Evolutionary conservation across 2,888 invertebrate genomes (phyloP), one percentile per base, ranked within the genome.

Genomic region (Pseudeuparius sepicola): DNA sequence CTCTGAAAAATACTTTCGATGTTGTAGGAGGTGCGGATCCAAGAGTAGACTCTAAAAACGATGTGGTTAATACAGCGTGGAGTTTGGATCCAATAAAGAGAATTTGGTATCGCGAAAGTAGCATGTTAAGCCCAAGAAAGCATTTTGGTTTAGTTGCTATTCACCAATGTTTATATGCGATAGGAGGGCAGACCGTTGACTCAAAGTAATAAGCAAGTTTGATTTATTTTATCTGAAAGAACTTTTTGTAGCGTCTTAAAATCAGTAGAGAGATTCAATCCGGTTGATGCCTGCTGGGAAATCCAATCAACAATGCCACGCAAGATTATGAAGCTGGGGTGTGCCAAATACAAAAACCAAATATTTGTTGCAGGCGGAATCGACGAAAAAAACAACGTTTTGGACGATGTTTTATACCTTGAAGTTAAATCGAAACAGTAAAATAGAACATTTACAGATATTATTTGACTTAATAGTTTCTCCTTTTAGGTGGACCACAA

Each of bases 291-390:
- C 1, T 57, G 60, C 1, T 79, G 79, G 78, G 61, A 60, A 28
- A 68, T 69, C 49, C 67, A 75, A 40, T 62, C 70, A 2, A 59
- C 76, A 0, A 68, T 80, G 70, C 56, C 61, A 14, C 63, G 64
- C 6, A 68, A 75, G 1, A 65, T 77, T 25, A 71, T 75, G 64
- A 78, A 78, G 2, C 64, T 71, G 17, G 75, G 75, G 0, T 66
- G 70, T 36, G 63, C 69, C 29, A 73, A 73, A 50, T 75, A 72
- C 55, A 33, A 71, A 15, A 72, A 75, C 46, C 68, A 71, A 48
- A 78, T 82, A 57, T 80, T 79, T 79, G 75, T 78, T 27, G 78
- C 75, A 7, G 81, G 82, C 24, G 82, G 82, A 23, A 73, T 80
- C 12, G 67, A 67, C 11, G 67, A 67, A 52, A 67, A 67, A 37